Base-by-base conservation (phyloP, 2,797 vertebrate genomes). In the Austrolebias charrua region DNA sequence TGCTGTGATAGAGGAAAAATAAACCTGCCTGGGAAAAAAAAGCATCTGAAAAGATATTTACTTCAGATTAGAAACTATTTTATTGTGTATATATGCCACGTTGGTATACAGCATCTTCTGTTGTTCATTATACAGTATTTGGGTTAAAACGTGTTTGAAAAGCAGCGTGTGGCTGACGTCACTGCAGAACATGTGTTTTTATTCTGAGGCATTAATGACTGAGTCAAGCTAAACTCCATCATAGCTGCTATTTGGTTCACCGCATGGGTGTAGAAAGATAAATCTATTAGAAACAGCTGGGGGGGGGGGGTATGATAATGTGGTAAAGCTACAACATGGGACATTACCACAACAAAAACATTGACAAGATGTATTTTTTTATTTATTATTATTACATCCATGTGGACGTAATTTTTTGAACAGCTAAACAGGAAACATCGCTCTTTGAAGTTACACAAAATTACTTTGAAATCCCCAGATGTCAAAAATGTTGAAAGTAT, bases 151-250 rank as follows among this genome's bases (percentile, higher is more conserved):
- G 24, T 2, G 24, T 24, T 75, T 73, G 53, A 2, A 63, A 73
- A 49, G 58, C 73, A 42, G 73, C 67, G 51, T 83, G 63, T 71
- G 84, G 78, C 63, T 76, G 48, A 69, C 70, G 74, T 50, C 58
- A 63, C 75, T 56, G 67, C 55, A 70, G 76, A 86, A 83, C 86
- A 87, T 86, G 78, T 86, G 85, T 83, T 85, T 62, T 79, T 69
- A 55, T 67, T 84, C 80, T 81, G 69, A 1, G 70, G 80, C 75
- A 33, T 33, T 83, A 88, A 83, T 80, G 73, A 64, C 64, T 75
- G 77, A 69, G 83, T 82, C 65, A 71, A 52, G 73, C 74, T 56
- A 54, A 63, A 70, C 81, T 68, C 75, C 82, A 80, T 18, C 40
- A 73, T 71, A 75, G 83, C 57, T 76, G 70, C 71, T 64, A 65